A percentile compares a stretch with the other conserved stretches of the same genome.
These are phyloP conservation scores for Conchocele bisecta DNA, from an alignment of 2,888 invertebrate species.

Conservation along the genomic window DNA sequence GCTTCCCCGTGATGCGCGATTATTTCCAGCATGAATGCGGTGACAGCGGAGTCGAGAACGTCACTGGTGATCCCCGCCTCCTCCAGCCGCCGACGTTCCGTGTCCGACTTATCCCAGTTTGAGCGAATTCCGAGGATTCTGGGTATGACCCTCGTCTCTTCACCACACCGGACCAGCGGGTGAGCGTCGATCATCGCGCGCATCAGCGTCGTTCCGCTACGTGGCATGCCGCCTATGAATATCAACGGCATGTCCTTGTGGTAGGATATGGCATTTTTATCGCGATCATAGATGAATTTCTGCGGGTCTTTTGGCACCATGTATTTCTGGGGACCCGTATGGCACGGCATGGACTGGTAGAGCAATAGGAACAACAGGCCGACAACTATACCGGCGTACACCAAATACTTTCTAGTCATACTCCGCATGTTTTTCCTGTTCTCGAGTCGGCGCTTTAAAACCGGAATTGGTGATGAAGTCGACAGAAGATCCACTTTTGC, in stretches of 20 bases:
- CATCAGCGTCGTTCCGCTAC: conserved; percentile 98
- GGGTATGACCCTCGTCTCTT: conserved; percentile 97
- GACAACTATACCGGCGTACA: neutral
- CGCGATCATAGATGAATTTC: conserved; percentile 69
- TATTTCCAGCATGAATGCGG: conserved; percentile 97
- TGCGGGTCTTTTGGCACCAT: conserved; percentile 72
- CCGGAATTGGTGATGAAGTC: no score
- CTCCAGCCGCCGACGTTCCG: conserved; percentile 70
- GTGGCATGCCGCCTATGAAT: conserved; percentile 95
- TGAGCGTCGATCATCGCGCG: conserved; percentile 99
- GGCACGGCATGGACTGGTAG: conserved; percentile 64
- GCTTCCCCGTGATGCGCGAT: conserved; percentile 90
- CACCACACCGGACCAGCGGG: conserved; percentile 97
- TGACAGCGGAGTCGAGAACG: conserved; percentile 96
- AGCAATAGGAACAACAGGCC: conserved; percentile 37
- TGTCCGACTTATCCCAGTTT: conserved; percentile 95
- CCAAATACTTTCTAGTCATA: neutral
- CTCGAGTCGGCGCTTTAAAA: no score
- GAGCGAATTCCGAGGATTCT: conserved; percentile 96
- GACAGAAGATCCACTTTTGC: no score
- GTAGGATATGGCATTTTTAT: conserved; percentile 66
- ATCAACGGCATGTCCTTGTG: conserved; percentile 86
- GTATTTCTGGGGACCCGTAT: conserved; percentile 55
- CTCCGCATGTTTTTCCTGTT: conserved; percentile 1
- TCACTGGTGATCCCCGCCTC: conserved; percentile 89